Evolutionary conservation across 2,113 vertebrate genomes (phyloP).

Genomic region (Condylura cristata): DNA sequence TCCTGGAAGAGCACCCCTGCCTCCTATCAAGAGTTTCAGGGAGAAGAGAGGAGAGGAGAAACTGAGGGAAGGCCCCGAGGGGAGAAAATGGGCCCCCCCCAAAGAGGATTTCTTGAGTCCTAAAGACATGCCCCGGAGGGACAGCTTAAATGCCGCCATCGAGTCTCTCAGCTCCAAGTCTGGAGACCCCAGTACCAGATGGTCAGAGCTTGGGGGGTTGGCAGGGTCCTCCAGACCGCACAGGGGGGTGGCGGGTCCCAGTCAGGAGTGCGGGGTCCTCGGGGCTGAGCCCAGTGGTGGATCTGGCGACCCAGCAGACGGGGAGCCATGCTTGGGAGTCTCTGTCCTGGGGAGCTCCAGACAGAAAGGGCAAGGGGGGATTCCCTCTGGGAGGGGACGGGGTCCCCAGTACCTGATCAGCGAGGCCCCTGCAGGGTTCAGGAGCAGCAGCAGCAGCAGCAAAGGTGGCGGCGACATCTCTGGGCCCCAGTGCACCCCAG

Average conservation of each 20-base stretch:
- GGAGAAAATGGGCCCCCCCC: not conserved
- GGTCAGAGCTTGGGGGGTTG: not conserved
- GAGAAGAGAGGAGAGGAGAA: not conserved
- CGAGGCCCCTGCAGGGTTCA: conserved; percentile 84
- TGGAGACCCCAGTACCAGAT: not conserved
- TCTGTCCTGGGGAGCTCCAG: conserved; percentile 80
- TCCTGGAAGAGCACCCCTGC: not conserved
- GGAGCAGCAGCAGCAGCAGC: conserved; percentile 84
- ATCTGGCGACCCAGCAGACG: not conserved
- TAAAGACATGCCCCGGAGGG: not conserved
- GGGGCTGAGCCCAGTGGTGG: not conserved
- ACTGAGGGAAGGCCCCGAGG: too few species aligned
- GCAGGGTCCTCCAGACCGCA: not conserved
- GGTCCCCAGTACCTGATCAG: conserved; percentile 82
- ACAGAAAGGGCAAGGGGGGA: conserved; percentile 84
- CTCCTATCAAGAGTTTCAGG: not conserved
- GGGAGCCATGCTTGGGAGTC: conserved; percentile 84
- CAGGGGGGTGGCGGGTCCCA: not conserved
- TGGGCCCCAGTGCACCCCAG: too few species aligned
- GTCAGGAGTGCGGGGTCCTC: not conserved
- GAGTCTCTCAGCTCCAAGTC: not conserved
- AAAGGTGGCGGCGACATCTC: not conserved
- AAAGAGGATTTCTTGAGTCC: not conserved
- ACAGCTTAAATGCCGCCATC: not conserved
- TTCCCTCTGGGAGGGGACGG: conserved; percentile 67